These are phyloP conservation scores for Tanaodytes sp. DNA, from an alignment of 2,888 invertebrate genomes.

Conservation along the genomic window DNA sequence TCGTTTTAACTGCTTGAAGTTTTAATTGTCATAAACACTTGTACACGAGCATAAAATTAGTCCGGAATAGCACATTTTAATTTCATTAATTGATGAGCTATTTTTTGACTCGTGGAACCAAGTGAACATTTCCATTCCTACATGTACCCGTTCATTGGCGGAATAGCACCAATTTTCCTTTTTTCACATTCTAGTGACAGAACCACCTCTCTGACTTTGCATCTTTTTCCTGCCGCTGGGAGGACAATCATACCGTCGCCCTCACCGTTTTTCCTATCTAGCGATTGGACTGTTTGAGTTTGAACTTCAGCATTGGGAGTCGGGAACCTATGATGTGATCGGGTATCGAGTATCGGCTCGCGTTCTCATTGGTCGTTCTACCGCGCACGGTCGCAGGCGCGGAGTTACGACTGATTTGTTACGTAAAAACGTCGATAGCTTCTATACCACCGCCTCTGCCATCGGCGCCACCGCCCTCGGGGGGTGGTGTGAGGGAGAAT, in stretches of 20 bases:
- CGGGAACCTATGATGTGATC: constrained; percentile 72
- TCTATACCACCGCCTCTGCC: constrained; percentile 65
- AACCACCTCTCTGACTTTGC: constrained; percentile 55
- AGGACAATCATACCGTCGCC: constrained; percentile 53
- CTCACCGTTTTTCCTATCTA: constrained; percentile 68
- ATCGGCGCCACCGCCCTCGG: constrained; percentile 56
- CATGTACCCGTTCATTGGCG: too few species aligned
- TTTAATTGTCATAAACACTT: too few species aligned
- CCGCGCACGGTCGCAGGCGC: constrained; percentile 69
- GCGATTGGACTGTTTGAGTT: constrained; percentile 71
- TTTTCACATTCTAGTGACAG: constrained; percentile 50
- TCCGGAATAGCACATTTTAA: too few species aligned
- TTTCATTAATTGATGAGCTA: too few species aligned
- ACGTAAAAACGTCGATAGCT: constrained; percentile 74
- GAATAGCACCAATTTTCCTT: constrained; percentile 50
- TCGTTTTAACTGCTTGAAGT: too few species aligned
- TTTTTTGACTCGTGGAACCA: too few species aligned
- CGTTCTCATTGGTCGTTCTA: constrained; percentile 70
- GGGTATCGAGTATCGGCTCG: constrained; percentile 73
- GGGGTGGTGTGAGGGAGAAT: constrained; percentile 53
- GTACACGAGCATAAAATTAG: too few species aligned
- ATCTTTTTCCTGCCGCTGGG: constrained; percentile 49
- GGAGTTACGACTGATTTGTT: constrained; percentile 73
- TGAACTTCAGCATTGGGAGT: constrained; percentile 57
- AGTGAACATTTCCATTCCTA: too few species aligned